Percentiles rank a stretch among this genome's conserved stretches.
Conservation (phyloP, 2,888 invertebrate genomes). For the Drosophila mulleri region DNA sequence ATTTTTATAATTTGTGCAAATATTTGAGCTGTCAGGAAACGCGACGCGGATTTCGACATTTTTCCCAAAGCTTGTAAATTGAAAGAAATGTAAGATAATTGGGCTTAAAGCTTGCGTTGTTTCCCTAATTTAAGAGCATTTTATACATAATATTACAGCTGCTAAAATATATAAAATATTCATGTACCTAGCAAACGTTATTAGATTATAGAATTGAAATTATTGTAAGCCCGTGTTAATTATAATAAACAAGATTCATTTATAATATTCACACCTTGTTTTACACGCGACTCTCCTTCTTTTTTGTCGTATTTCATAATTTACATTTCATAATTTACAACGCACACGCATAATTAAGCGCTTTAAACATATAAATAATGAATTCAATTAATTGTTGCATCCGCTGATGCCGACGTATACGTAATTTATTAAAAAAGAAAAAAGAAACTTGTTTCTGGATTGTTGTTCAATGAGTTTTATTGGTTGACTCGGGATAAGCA, state of each 20-base stretch:
- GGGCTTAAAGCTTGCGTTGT: neutral
- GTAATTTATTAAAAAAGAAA: slow-evolving; percentile 41
- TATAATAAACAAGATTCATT: slow-evolving; percentile 14
- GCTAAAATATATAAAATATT: neutral
- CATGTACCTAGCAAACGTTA: neutral
- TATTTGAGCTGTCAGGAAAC: slow-evolving; percentile 54
- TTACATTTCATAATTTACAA: slow-evolving; percentile 14
- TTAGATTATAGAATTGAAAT: neutral
- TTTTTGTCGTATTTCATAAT: neutral
- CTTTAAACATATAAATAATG: slow-evolving; percentile 43
- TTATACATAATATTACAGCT: neutral
- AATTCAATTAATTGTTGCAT: slow-evolving; percentile 62
- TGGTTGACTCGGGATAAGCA: slow-evolving; percentile 23
- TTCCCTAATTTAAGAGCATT: neutral
- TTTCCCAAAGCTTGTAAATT: neutral
- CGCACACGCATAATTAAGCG: slow-evolving; percentile 3
- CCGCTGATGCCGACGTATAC: slow-evolving; percentile 22
- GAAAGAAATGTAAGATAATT: neutral
- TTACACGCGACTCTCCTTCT: neutral
- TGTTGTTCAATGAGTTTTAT: slow-evolving; percentile 31
- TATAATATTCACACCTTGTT: slow-evolving; percentile 27
- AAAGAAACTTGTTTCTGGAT: neutral
- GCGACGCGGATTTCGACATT: slow-evolving; percentile 3
- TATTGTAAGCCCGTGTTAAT: neutral
- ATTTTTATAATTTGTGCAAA: slow-evolving; percentile 67